Evolutionary conservation across 2,888 invertebrate genomes (phyloP), one percentile per base, ranked within the genome.

Genomic region (Gastrophysa polygoni): DNA sequence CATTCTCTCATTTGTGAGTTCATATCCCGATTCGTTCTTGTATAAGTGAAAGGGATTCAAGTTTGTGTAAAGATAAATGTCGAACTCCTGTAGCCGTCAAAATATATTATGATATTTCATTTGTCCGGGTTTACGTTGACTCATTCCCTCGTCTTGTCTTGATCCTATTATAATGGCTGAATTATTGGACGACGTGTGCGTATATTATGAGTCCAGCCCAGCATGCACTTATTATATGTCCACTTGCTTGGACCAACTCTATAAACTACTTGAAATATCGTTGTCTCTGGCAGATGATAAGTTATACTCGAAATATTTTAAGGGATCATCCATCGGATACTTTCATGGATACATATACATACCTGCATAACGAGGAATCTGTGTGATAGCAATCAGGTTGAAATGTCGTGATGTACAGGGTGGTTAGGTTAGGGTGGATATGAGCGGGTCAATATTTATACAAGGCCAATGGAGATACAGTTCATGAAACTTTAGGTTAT

Each of bases 101-200:
- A 7, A 11, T 14, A 38, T 32, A 11, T 24, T 24, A 38, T 14
- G 32, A 14, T 38, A 38, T 14, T 38, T 38, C 38, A 38, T 14
- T 7, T 38, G 38, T 38, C 10, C 24, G 24, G 7, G 4, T 24
- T 3, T 24, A 24, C 24, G 24, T 24, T 24, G 24, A 24, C 24
- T 38, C 38, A 38, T 11, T 38, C 38, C 38, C 14, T 4, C 38
- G 1, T 38, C 38, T 38, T n/a, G 1, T 6, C 38, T 38, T 11
- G 38, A 38, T 14, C 38, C 64, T 64, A 64, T 65, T 68, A 66
- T 66, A 65, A 47, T 66, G 54, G 55, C 54, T 63, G 62, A 68
- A 68, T 66, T 68, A 68, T 66, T 66, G 64, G 64, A 63, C 59
- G 63, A 64, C 65, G 65, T 61, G 66, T 61, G 55, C 65, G 65